A percentile compares a stretch with the other conserved stretches of the same genome.
Conservation (phyloP, 2,888 invertebrate genomes). For the Deilephila elpenor region DNA sequence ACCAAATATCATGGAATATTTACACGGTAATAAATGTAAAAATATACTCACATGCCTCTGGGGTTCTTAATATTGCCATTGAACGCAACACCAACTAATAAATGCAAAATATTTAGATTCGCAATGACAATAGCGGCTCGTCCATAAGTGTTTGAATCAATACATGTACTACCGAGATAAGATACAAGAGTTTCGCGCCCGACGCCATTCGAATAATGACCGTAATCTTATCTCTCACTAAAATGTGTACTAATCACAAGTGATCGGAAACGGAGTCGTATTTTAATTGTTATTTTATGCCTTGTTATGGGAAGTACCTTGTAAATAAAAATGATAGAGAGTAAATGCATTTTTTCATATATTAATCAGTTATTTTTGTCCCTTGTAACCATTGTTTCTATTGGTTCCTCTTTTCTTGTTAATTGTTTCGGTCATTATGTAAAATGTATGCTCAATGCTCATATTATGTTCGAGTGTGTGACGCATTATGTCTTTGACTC, state of each 20-base stretch:
- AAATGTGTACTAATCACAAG: slow-evolving; percentile 52
- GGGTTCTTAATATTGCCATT: slow-evolving; percentile 41
- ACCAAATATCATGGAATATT: neutral
- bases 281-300: slow-evolving; percentile 5
- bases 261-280: slow-evolving; percentile 40
- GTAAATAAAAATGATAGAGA: neutral
- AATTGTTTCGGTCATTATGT: too few species aligned
- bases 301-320: slow-evolving; percentile 1
- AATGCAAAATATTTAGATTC: slow-evolving; percentile 53
- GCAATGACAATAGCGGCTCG: slow-evolving; percentile 53
- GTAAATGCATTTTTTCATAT: neutral
- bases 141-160: slow-evolving; percentile 66
- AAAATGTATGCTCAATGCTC: too few species aligned
- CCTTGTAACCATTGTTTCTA: too few species aligned
- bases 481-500: too few species aligned
- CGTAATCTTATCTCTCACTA: slow-evolving; percentile 69
- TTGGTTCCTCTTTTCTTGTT: too few species aligned
- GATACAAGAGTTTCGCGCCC: slow-evolving; percentile 61
- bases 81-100: slow-evolving; percentile 32
- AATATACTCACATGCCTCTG: slow-evolving; percentile 46
- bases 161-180: slow-evolving; percentile 66
- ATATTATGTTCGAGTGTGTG: too few species aligned
- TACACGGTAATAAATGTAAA: neutral
- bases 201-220: slow-evolving; percentile 59
- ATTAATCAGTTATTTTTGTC: neutral